Evolutionary conservation across 2,888 invertebrate species (phyloP), one percentile per base, ranked within the genome.

Genomic region (Lasioglossum lativentre): DNA sequence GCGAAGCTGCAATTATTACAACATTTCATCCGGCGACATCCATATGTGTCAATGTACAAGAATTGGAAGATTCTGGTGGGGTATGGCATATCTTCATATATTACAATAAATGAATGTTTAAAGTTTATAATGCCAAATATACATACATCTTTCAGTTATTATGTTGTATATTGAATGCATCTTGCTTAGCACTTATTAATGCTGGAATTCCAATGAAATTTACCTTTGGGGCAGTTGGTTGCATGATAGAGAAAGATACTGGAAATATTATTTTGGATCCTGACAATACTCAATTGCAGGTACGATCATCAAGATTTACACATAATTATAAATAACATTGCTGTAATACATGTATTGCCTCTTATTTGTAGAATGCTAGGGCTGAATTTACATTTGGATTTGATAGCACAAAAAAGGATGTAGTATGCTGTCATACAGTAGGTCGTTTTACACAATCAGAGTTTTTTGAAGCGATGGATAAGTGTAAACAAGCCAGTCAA

Each of bases 201-300:
- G 97, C 98, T 0, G 98, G 98, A 40, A 95, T 99, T n/a, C 96
- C 97, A 23, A 97, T 99, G 97, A 97, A 97, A 88, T 97, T 96
- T 93, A 96, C 97, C 52, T 96, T 98, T 92, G 98, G 98, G 10
- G 98, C 98, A 0, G 97, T 98, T 0, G 96, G 96, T 78, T 98
- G 98, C 93, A 97, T 97, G 79, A 96, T 98, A 12, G 96, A 96
- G 86, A 96, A 96, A 16, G 94, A 96, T 14, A 91, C 92, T 5
- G 96, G 96, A 4, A 95, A 96, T 84, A 93, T 97, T 0, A 93
- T 96, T 70, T 91, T 98, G 27, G 97, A 97, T 95, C 97, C 98
- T 4, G 95, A 94, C 59, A 88, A 82, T 94, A 91, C 93, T 93
- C 93, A 96, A 93, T 91, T 96, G 93, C 95, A 94, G 92, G 95